Conservation (phyloP, 2,113 vertebrate species). For the Xyliphius kryptos region DNA sequence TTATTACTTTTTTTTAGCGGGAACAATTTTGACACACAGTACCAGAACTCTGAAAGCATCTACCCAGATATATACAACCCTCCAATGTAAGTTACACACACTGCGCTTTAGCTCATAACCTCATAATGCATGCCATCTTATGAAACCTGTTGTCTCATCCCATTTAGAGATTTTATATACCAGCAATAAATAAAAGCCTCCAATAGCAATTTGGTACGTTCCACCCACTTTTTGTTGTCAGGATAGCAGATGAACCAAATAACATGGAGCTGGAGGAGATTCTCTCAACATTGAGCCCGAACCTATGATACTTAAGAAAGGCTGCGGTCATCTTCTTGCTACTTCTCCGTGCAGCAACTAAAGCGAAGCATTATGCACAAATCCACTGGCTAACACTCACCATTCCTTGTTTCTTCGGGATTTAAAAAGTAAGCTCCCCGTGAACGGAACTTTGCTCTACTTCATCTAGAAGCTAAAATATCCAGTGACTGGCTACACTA, state of each 20-base stretch:
- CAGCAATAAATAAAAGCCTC: constrained; percentile 15
- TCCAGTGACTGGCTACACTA: constrained; percentile 14
- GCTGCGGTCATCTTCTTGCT: constrained; percentile 12
- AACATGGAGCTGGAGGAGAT: constrained; percentile 37
- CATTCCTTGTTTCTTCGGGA: constrained; percentile 7
- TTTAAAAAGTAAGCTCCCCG: constrained; percentile 13
- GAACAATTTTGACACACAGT: too few relatives aligned
- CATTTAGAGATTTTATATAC: constrained; percentile 31
- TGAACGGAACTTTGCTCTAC: background rate
- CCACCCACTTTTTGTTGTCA: constrained; percentile 24
- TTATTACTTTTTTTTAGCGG: too few relatives aligned
- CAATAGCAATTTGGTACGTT: constrained; percentile 20
- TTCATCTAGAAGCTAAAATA: constrained; percentile 20
- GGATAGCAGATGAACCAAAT: constrained; percentile 1
- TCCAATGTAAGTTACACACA: constrained; percentile 30
- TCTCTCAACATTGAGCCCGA: constrained; percentile 13
- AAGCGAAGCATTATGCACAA: constrained; percentile 16
- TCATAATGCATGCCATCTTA: constrained; percentile 14
- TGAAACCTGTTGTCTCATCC: constrained; percentile 11
- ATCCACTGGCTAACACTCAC: constrained; percentile 1
- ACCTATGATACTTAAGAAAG: constrained; percentile 28
- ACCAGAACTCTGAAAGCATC: background rate
- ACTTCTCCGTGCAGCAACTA: background rate
- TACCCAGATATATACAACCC: background rate
- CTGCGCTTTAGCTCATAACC: background rate